A percentile compares a stretch with the other conserved stretches of the same genome.
Conservation (phyloP, 2,888 invertebrate species). For the Euzophera pinguis region DNA sequence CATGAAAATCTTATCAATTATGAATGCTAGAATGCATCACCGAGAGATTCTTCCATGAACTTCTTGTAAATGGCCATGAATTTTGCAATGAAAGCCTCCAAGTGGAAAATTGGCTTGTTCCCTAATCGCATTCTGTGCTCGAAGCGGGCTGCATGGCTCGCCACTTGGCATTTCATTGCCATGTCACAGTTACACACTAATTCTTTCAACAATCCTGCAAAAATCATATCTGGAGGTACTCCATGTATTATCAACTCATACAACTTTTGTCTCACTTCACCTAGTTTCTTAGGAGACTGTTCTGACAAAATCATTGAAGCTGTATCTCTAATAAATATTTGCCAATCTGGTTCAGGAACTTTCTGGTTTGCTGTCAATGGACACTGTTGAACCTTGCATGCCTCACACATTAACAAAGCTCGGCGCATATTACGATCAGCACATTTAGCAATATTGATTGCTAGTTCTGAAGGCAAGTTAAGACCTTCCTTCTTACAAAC, state of each 20-base stretch:
- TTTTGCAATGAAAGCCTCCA: conserved; percentile 97
- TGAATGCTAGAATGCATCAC: conserved; percentile 67
- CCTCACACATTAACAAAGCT: conserved; percentile 95
- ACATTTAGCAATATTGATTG: conserved; percentile 86
- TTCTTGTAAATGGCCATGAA: conserved; percentile 97
- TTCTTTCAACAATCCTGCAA: conserved; percentile 91
- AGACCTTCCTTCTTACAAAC: conserved; percentile 92
- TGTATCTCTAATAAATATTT: conserved; percentile 90
- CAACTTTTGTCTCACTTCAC: conserved; percentile 91
- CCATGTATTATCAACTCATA: conserved; percentile 97
- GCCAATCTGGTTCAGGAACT: conserved; percentile 96
- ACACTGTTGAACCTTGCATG: conserved; percentile 94
- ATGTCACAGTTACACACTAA: conserved; percentile 94
- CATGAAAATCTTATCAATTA: neutral
- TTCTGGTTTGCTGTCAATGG: conserved; percentile 90
- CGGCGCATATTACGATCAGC: conserved; percentile 94
- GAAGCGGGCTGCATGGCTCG: conserved; percentile 91
- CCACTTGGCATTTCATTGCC: conserved; percentile 91
- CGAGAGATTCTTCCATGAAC: conserved; percentile 87
- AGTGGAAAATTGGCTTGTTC: conserved; percentile 96
- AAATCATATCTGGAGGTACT: conserved; percentile 95
- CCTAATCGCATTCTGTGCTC: conserved; percentile 96
- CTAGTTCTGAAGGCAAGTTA: conserved; percentile 86
- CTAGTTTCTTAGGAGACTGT: conserved; percentile 91
- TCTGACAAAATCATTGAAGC: conserved; percentile 91